Conservation (phyloP, 2,888 invertebrate species). For the Stenodema calcarata region DNA sequence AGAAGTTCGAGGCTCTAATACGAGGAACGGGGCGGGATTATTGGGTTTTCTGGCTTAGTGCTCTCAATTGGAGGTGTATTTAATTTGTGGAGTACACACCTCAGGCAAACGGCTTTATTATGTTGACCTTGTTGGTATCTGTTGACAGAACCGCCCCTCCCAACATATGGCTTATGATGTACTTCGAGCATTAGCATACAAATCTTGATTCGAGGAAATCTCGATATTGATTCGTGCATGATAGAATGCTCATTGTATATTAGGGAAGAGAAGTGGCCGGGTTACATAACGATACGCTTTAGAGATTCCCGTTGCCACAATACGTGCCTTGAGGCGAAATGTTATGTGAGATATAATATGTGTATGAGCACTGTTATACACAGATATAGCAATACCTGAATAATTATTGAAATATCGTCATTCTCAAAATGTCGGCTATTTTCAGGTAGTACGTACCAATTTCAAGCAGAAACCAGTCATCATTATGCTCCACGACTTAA, state of each 20-base stretch:
- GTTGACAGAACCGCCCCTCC: not conserved
- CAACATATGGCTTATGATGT: slow-evolving; percentile 24
- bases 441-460: too few species aligned
- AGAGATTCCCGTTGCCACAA: too few species aligned
- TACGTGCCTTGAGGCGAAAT: too few species aligned
- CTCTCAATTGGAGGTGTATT: slow-evolving; percentile 22
- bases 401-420: too few species aligned
- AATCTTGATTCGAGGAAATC: not conserved
- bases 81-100: slow-evolving; percentile 28
- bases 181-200: not conserved
- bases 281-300: too few species aligned
- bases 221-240: not conserved
- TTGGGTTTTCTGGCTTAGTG: slow-evolving; percentile 31
- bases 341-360: too few species aligned
- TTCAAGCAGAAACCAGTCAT: too few species aligned
- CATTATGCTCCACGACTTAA: too few species aligned
- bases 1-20: not conserved
- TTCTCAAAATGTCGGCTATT: too few species aligned
- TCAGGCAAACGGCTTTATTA: slow-evolving; percentile 31
- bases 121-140: slow-evolving; percentile 19
- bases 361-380: too few species aligned
- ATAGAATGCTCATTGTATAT: not conserved
- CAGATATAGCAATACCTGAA: too few species aligned
- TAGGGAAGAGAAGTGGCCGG: not conserved
- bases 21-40: slow-evolving; percentile 13